These are phyloP conservation scores for Chesias legatella DNA, from an alignment of 2,888 invertebrate genomes.

Conservation along the genomic window DNA sequence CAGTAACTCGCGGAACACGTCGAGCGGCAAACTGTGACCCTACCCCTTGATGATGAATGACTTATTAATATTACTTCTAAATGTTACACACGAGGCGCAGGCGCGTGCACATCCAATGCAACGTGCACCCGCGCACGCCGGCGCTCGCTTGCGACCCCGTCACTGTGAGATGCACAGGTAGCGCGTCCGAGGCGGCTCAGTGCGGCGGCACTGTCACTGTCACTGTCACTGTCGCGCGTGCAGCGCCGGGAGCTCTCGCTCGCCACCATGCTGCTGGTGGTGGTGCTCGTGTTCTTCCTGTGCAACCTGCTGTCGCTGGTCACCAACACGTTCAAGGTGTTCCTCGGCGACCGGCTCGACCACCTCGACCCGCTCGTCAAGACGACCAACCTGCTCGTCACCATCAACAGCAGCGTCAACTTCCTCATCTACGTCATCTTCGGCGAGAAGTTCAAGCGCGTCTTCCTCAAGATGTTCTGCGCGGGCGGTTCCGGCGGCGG, in stretches of 20 bases:
- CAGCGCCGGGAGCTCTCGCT: conserved; percentile 96
- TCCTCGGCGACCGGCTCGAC: conserved; percentile 71
- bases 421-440: conserved; percentile 99
- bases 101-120: no score
- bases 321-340: conserved; percentile 92
- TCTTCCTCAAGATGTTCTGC: conserved; percentile 90
- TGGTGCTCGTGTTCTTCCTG: conserved; percentile 95
- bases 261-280: conserved; percentile 96
- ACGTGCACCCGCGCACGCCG: no score
- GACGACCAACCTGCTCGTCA: conserved; percentile 94
- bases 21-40: no score
- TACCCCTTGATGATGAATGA: no score
- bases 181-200: no score
- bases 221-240: conserved; percentile 92
- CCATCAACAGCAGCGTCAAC: conserved; percentile 98
- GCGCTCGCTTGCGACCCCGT: no score
- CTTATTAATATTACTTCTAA: no score
- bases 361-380: conserved; percentile 85
- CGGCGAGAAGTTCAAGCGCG: conserved; percentile 96
- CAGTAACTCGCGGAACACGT: no score
- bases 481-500: conserved; percentile 78
- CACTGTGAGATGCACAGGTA: no score
- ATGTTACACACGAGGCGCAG: no score
- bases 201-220: no score
- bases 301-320: conserved; percentile 94